Evolutionary conservation across 2,888 invertebrate genomes (phyloP), one percentile per base, ranked within the genome.

Genomic region (Campoplex capitator): DNA sequence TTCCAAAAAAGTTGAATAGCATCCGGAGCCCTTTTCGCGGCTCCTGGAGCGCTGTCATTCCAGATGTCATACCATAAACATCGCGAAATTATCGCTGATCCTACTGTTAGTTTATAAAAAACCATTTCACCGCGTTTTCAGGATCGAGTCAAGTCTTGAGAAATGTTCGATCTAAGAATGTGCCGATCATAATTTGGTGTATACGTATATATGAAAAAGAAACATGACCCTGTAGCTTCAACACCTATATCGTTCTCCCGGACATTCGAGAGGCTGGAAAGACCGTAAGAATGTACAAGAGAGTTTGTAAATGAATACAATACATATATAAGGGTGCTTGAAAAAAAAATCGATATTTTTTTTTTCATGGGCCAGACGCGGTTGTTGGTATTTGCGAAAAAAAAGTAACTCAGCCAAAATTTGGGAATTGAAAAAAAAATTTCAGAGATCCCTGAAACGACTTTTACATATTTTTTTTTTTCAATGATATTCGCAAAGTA

Each of bases 151-250:
- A 90, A 89, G 88, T 85, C 89, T 89, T 80, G 88, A 85, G 84
- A 88, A 85, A 11, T 9, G 87, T 32, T 28, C 35, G 32, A 45
- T 16, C 23, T 38, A 67, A 74, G 16, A 54, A 35, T 70, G 78
- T 73, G 85, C 51, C 56, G 85, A 77, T 51, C 65, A 84, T 86
- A 77, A 68, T 87, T 87, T 86, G 65, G 65, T 54, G 45, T 28
- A n/a, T 75, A 62, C 48, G 42, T 9, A 48, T 23, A 75, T 23
- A 68, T n/a, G 56, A 7, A 90, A 88, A 89, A 91, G 91, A 91
- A 92, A 90, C 23, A 92, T 89, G 90, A 90, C 86, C 91, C 90
- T 90, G 91, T 91, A 90, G 89, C 91, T 90, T 91, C 91, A 89
- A 91, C 92, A 92, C 92, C 92, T 92, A 32, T 89, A 88, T 88